Conservation (phyloP, 1,140 invertebrate genomes). For the Tyrophagus putrescentiae region DNA sequence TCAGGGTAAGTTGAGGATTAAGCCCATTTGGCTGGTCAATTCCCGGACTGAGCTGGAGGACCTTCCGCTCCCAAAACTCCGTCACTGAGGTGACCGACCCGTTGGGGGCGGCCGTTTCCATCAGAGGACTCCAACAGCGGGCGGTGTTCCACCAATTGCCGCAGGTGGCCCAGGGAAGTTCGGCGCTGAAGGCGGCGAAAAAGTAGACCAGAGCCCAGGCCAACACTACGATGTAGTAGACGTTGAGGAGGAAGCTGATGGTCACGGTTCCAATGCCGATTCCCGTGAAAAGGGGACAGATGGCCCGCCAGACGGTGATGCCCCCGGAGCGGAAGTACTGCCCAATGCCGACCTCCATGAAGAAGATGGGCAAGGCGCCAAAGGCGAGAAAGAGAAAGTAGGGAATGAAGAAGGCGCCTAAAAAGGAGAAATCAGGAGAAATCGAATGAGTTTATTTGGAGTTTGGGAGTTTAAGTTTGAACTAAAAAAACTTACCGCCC, state of each 20-base stretch:
- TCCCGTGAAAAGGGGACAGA: constrained; percentile 61
- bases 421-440: too few relatives aligned
- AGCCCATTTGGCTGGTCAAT: constrained; percentile 39
- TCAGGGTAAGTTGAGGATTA: constrained; percentile 43
- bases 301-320: constrained; percentile 53
- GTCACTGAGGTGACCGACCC: constrained; percentile 10
- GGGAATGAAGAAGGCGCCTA: constrained; percentile 51
- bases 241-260: constrained; percentile 43
- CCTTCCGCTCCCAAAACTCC: constrained; percentile 26
- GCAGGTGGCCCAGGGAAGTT: constrained; percentile 27
- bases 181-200: constrained; percentile 32
- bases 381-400: constrained; percentile 45
- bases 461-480: too few relatives aligned
- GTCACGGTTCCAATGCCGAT: constrained; percentile 31
- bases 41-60: constrained; percentile 37
- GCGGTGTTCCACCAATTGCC: constrained; percentile 26
- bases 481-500: constrained; percentile 37
- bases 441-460: too few relatives aligned
- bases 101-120: neutral
- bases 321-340: constrained; percentile 59
- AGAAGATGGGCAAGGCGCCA: constrained; percentile 52
- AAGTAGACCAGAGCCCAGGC: constrained; percentile 42
- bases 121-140: neutral
- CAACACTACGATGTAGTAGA: constrained; percentile 44
- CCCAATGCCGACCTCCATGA: constrained; percentile 57